A percentile compares a stretch with the other conserved stretches of the same genome.
These are phyloP conservation scores for Lithophane socia DNA, from an alignment of 2,888 invertebrate species.

Conservation along the genomic window DNA sequence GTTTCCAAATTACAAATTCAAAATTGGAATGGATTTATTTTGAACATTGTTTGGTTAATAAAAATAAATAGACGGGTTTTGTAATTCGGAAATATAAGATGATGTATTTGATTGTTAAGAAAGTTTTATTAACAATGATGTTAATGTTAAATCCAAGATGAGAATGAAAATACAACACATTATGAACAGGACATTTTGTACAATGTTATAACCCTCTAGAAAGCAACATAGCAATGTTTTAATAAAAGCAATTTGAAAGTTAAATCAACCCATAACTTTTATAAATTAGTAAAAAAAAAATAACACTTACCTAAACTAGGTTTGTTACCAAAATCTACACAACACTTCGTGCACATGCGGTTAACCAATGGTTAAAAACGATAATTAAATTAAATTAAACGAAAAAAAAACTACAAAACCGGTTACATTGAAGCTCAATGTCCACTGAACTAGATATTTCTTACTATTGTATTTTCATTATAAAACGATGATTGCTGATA, in stretches of 20 bases:
- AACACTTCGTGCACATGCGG: slow-evolving; percentile 72
- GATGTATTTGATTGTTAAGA: not conserved
- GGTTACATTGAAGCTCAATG: slow-evolving; percentile 58
- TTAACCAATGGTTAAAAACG: slow-evolving; percentile 60
- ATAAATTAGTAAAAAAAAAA: slow-evolving; percentile 57
- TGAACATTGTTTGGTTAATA: not conserved
- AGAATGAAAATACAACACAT: slow-evolving; percentile 13
- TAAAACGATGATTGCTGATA: not conserved
- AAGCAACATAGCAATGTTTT: slow-evolving; percentile 56
- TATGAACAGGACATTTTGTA: not conserved
- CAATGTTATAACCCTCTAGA: slow-evolving; percentile 5
- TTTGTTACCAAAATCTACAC: slow-evolving; percentile 63
- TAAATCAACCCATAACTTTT: slow-evolving; percentile 38
- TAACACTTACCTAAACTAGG: slow-evolving; percentile 66
- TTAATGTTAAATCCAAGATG: slow-evolving; percentile 20
- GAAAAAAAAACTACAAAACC: slow-evolving; percentile 40
- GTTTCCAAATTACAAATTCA: not conserved
- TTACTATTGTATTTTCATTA: not conserved
- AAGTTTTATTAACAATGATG: slow-evolving; percentile 14
- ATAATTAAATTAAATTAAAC: slow-evolving; percentile 23
- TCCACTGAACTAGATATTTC: slow-evolving; percentile 45
- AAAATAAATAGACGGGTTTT: not conserved
- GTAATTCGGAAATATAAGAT: not conserved
- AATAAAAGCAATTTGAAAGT: slow-evolving; percentile 53
- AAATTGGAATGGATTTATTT: not conserved